These are phyloP conservation scores for Clarias pachynema DNA, from an alignment of 2,797 vertebrate species.

Conservation along the genomic window DNA sequence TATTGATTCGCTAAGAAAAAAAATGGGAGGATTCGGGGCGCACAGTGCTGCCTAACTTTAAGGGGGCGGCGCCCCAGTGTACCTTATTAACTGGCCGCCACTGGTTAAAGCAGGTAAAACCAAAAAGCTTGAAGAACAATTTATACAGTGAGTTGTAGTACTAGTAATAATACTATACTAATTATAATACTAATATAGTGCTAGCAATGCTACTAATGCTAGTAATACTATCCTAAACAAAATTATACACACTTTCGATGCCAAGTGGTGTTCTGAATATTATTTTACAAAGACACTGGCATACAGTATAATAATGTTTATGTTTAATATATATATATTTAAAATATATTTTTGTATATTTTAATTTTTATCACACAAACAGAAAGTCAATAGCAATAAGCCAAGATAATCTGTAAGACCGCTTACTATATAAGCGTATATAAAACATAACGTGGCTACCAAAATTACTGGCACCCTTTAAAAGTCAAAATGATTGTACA, in stretches of 20 bases:
- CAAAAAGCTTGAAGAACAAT: background rate
- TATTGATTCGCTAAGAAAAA: too few species aligned
- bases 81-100: too few species aligned
- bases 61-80: too few species aligned
- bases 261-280: background rate
- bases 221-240: background rate
- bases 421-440: background rate
- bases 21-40: too few species aligned
- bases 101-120: background rate
- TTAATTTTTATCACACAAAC: background rate
- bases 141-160: background rate
- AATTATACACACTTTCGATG: background rate
- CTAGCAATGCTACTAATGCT: background rate
- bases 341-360: background rate
- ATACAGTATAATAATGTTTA: background rate
- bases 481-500: too few species aligned
- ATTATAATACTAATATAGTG: too few species aligned
- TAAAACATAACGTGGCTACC: background rate
- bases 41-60: too few species aligned
- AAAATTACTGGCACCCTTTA: constrained; percentile 6
- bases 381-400: background rate
- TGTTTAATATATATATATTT: too few species aligned
- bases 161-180: background rate
- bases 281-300: background rate
- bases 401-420: too few species aligned